Conservation (phyloP, 2,888 invertebrate species). For the Hipparchia semele region DNA sequence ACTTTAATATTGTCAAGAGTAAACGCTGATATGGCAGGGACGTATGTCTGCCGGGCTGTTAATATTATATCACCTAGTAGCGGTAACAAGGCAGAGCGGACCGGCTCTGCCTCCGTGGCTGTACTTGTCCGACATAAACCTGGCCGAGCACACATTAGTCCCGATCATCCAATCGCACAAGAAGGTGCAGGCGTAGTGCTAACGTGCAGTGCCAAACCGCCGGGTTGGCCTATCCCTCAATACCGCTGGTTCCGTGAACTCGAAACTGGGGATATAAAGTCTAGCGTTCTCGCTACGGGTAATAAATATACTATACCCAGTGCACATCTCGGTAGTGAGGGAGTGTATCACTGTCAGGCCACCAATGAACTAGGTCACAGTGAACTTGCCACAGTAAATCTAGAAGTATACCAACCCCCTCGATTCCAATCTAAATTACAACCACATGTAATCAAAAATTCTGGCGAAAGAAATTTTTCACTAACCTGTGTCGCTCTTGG, state of each 20-base stretch:
- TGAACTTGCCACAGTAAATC: conserved; percentile 90
- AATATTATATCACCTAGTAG: conserved; percentile 92
- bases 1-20: conserved; percentile 89
- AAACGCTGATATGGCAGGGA: conserved; percentile 93
- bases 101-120: conserved; percentile 91
- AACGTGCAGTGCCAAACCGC: conserved; percentile 93
- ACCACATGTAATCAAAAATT: conserved; percentile 90
- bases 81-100: conserved; percentile 87
- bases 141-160: conserved; percentile 91
- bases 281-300: conserved; percentile 88
- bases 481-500: conserved; percentile 94
- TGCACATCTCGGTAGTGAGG: conserved; percentile 93
- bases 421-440: conserved; percentile 92
- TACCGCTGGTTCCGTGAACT: conserved; percentile 95
- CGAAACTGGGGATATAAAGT: conserved; percentile 83
- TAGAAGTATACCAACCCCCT: conserved; percentile 95
- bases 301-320: conserved; percentile 93
- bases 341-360: conserved; percentile 95
- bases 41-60: conserved; percentile 94
- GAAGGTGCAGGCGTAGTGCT: conserved; percentile 92
- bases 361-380: conserved; percentile 95
- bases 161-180: conserved; percentile 92
- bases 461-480: conserved; percentile 90
- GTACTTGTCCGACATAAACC: conserved; percentile 93
- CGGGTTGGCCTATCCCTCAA: conserved; percentile 96